Base-by-base conservation (phyloP, 92 coral and sea anemone genomes). In the Bergia sp. region DNA sequence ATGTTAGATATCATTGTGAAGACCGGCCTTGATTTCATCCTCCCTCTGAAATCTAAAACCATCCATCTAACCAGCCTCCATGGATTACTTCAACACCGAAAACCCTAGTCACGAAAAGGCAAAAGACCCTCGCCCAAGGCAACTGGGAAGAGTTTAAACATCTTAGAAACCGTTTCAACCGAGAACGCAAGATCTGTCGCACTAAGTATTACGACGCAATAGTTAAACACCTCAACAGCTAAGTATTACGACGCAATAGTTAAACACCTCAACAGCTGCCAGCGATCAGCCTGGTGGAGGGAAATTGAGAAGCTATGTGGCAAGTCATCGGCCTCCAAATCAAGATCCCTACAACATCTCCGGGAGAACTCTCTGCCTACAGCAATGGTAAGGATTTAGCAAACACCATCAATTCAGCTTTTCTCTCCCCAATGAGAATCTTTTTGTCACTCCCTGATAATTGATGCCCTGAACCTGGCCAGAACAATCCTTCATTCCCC, bases 241-340 rank as follows among this genome's bases (percentile, higher is more conserved):
- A 65, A 65, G 5, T 88, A 78, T 50, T 88, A 88, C 43, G 90
- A 88, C 40, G 9, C 16, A 36, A 78, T 37, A 65, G 65, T 71
- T 1, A 20, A 41, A 58, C 90, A 88, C 42, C 85, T 88, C 6
- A 88, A 88, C 41, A 77, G 78, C 20, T 88, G 86, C 75, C 29
- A 66, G 11, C 90, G 77, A 43, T 69, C 90, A 23, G 41, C 16
- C 23, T 88, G 86, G 90, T 88, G 86, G 90, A 88, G 50, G 42
- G 90, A 88, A 45, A 44, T 80, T 16, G 79, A 88, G 78, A 88
- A 67, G 9, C 80, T 88, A 8, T 66, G 86, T 42, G 86, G 86
- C 43, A 80, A 65, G 64, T 10, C 79, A 57, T 58, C 73, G 15
- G 38, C 79, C 80, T 23, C 47, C 81, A 73, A 75, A 29, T 29